Conservation (phyloP, 2,113 vertebrate genomes). For the Uria lomvia region DNA sequence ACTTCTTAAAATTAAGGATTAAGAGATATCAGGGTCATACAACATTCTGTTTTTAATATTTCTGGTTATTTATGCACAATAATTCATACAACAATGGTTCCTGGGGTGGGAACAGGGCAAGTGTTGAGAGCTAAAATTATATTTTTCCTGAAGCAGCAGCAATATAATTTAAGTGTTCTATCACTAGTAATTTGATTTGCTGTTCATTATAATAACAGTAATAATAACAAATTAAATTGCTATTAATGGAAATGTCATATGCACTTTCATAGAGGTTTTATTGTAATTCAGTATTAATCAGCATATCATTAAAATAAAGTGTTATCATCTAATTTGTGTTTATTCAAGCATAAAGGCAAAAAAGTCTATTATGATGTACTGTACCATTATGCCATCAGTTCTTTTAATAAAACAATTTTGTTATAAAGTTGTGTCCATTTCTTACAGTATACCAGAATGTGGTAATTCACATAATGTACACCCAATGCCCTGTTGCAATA, state of each 20-base stretch:
- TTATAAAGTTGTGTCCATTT: neutral
- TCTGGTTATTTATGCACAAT: neutral
- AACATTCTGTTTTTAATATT: neutral
- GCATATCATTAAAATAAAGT: conserved; percentile 51
- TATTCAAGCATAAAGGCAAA: conserved; percentile 46
- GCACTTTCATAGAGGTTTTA: conserved; percentile 32
- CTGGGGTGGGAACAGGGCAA: neutral
- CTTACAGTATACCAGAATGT: neutral
- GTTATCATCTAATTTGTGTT: conserved; percentile 47
- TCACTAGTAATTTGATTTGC: conserved; percentile 42
- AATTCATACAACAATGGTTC: neutral
- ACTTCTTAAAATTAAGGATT: neutral
- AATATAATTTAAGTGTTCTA: conserved; percentile 19
- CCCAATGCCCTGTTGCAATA: neutral
- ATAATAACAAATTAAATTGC: conserved; percentile 61
- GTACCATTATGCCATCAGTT: neutral
- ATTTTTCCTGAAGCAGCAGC: neutral
- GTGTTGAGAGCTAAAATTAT: neutral
- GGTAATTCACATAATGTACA: neutral
- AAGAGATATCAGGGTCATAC: neutral
- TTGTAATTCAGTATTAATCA: conserved; percentile 57
- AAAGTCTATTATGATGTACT: neutral
- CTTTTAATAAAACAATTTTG: neutral
- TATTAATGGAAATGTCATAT: conserved; percentile 52
- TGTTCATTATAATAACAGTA: conserved; percentile 52